These are phyloP conservation scores for Thalassarche chlororhynchos DNA, from an alignment of 2,113 vertebrate species.

Conservation along the genomic window DNA sequence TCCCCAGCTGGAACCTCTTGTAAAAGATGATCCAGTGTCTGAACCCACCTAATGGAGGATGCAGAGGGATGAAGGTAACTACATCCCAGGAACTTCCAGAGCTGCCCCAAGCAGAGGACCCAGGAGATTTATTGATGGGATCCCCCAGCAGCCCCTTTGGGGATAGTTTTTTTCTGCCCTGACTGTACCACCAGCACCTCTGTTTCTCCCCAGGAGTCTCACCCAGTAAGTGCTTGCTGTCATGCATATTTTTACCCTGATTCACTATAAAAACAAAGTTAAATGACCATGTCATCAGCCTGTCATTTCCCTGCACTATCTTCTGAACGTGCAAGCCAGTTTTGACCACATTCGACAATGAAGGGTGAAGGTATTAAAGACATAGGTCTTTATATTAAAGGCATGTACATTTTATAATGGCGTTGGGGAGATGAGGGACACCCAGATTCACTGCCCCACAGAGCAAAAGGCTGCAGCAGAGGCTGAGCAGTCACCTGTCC, in stretches of 20 bases:
- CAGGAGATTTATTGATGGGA: background rate
- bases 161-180: background rate
- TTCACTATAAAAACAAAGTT: background rate
- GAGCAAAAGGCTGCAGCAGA: background rate
- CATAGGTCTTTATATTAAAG: background rate
- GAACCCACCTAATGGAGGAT: background rate
- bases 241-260: background rate
- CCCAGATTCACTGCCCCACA: background rate
- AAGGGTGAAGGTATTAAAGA: background rate
- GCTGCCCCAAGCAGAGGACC: background rate
- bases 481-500: background rate
- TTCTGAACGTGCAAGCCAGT: background rate
- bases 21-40: background rate
- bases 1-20: background rate
- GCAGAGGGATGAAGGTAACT: background rate
- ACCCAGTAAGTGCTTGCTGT: background rate
- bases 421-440: accelerated
- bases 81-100: background rate
- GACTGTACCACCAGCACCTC: background rate
- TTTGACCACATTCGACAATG: background rate
- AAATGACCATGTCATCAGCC: background rate
- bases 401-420: background rate
- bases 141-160: background rate
- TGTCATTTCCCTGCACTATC: background rate
- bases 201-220: background rate